Evolutionary conservation across 2,888 invertebrate species (phyloP), one percentile per base, ranked within the genome.

Genomic region (Nomada ruficornis): DNA sequence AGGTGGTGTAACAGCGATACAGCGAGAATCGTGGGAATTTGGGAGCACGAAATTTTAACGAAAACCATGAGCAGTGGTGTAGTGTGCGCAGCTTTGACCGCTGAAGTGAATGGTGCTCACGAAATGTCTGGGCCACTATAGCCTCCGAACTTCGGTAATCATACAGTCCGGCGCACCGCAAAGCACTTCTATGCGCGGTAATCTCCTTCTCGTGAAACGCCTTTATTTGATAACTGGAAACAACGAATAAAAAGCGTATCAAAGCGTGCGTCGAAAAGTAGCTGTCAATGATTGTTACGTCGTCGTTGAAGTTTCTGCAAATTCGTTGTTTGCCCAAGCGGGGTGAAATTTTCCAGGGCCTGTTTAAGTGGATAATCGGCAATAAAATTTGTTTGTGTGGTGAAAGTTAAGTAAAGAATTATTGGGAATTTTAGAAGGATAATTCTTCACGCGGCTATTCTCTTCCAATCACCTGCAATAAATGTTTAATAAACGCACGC

Each of bases 61-160:
- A 77, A 80, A 77, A 70, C 78, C 80, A 73, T 74, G 83, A 73
- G 59, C 69, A 80, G 54, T 42, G 26, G 73, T 68, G 26, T 72
- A 55, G 52, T 64, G 10, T 67, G 63, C 23, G 60, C 71, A 71
- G 88, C 90, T 90, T 90, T 90, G 89, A 89, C 86, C 83, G 85
- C 65, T 87, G 82, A 89, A 82, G 89, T 88, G 89, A 88, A 87
- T 80, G 86, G 78, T 88, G 84, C 86, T 84, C 86, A 89, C 86
- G 90, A 92, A 90, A 92, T 89, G 92, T 93, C 92, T 92, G 89
- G 89, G 89, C 89, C 92, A 92, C 90, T 88, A 89, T 86, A 83
- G 86, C 91, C 90, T 90, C 89, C 90, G 89, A 93, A 93, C 91
- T 93, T 93, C 90, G 90, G 89, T 91, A 93, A 94, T 94, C 92